phyloP scores from a whole-genome alignment of 1,140 invertebrate species.

The Pogonomyrmex californicus region DNA sequence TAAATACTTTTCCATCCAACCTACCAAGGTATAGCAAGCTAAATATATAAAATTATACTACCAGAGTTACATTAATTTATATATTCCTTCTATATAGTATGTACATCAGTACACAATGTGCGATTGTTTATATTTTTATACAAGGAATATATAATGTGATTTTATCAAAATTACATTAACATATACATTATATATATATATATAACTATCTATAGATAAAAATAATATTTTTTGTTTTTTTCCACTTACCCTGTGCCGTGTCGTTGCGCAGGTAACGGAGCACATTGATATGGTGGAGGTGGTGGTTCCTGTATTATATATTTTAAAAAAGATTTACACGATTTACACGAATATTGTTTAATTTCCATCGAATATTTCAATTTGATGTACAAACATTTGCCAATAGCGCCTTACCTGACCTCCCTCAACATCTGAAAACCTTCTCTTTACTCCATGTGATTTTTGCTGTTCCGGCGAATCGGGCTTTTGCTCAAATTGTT shows the following conservation, averaged over 20 bases:
- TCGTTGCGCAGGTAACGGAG: slow-evolving; percentile 81
- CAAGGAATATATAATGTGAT: slow-evolving; percentile 49
- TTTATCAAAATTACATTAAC: slow-evolving; percentile 16
- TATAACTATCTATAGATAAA: slow-evolving; percentile 3
- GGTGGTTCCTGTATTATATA: slow-evolving; percentile 77
- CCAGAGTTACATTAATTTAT: slow-evolving; percentile 29
- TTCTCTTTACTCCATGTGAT: slow-evolving; percentile 84
- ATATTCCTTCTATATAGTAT: slow-evolving; percentile 30
- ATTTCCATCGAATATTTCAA: not conserved
- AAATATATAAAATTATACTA: slow-evolving; percentile 41
- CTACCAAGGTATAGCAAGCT: slow-evolving; percentile 45
- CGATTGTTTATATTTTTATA: slow-evolving; percentile 18
- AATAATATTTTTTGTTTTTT: slow-evolving; percentile 45
- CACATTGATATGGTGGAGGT: slow-evolving; percentile 79
- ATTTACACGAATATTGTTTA: not conserved
- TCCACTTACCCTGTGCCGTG: slow-evolving; percentile 85
- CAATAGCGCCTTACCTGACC: slow-evolving; percentile 77
- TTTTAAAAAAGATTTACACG: slow-evolving; percentile 15
- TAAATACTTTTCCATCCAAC: slow-evolving; percentile 25
- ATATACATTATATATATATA: not conserved
- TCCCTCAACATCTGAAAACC: slow-evolving; percentile 84
- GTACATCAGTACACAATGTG: not conserved
- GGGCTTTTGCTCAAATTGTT: slow-evolving; percentile 81
- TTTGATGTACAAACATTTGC: not conserved
- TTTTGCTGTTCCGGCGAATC: slow-evolving; percentile 83